A percentile compares a stretch with the other conserved stretches of the same genome.
phyloP scores from a whole-genome alignment of 2,888 invertebrate species.

The Matsumyia berberina region DNA sequence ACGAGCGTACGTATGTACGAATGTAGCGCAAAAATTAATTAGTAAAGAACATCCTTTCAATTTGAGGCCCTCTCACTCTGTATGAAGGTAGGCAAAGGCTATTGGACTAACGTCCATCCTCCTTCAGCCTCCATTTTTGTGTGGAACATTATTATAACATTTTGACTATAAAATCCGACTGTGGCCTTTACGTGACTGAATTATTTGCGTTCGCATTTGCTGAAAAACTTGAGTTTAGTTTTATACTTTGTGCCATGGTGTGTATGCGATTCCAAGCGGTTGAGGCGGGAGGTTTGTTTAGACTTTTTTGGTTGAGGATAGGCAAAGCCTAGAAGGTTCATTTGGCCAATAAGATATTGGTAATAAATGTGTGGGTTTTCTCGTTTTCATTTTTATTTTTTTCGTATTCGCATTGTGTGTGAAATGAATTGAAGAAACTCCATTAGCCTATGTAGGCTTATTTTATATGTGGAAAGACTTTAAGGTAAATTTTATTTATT shows the following conservation, averaged over 20 bases:
- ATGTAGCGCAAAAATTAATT: conserved; percentile 54
- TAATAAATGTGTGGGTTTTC: conserved; percentile 61
- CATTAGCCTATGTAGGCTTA: conserved; percentile 34
- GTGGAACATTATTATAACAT: conserved; percentile 64
- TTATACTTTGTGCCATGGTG: conserved; percentile 25
- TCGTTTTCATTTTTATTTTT: conserved; percentile 25
- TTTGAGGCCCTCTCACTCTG: neutral
- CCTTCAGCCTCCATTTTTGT: conserved; percentile 49
- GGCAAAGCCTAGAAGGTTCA: conserved; percentile 53
- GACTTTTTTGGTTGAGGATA: conserved; percentile 23
- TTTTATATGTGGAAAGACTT: conserved; percentile 29
- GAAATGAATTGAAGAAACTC: conserved; percentile 52
- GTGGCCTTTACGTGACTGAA: conserved; percentile 76
- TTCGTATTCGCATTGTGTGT: neutral
- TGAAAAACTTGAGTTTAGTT: conserved; percentile 59
- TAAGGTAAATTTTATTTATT: conserved; percentile 58
- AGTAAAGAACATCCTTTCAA: conserved; percentile 42
- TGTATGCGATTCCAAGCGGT: conserved; percentile 15
- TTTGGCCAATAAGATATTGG: conserved; percentile 67
- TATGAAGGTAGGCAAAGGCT: conserved; percentile 11
- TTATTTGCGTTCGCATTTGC: conserved; percentile 65
- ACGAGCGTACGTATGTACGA: conserved; percentile 45
- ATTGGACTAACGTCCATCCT: conserved; percentile 25
- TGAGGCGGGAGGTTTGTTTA: conserved; percentile 32
- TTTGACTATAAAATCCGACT: conserved; percentile 72